Percentiles rank a stretch among this genome's conserved stretches.
These are phyloP conservation scores for Tetramorium parvispinum DNA, from an alignment of 1,140 invertebrate genomes.

Conservation along the genomic window DNA sequence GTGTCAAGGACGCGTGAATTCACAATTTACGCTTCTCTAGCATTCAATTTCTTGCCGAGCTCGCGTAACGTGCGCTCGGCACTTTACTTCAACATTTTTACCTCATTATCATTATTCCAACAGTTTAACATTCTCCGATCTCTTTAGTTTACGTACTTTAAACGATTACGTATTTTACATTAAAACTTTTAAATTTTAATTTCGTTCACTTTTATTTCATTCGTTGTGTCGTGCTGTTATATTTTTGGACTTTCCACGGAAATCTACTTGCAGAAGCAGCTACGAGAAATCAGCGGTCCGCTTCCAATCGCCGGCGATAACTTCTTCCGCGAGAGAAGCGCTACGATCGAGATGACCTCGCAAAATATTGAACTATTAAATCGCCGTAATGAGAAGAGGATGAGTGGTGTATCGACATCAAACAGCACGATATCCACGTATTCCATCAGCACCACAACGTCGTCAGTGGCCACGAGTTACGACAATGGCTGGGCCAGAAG, in stretches of 20 bases:
- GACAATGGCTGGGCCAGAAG: conserved; percentile 66
- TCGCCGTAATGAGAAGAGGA: conserved; percentile 80
- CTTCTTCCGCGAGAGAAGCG: conserved; percentile 81
- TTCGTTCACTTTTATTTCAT: not conserved
- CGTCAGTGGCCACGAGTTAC: conserved; percentile 51
- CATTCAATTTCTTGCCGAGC: conserved; percentile 21
- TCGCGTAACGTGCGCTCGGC: not conserved
- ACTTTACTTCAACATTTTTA: not conserved
- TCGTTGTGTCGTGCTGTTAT: not conserved
- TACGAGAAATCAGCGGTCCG: conserved; percentile 52
- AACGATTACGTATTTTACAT: not conserved
- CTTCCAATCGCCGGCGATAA: conserved; percentile 71
- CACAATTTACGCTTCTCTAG: conserved; percentile 5
- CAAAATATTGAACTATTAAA: conserved; percentile 84
- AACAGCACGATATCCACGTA: conserved; percentile 38
- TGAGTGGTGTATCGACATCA: conserved; percentile 52
- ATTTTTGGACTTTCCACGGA: not conserved
- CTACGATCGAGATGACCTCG: conserved; percentile 85
- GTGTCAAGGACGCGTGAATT: conserved; percentile 33
- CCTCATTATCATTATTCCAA: not conserved
- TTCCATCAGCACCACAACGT: conserved; percentile 56
- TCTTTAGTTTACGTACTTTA: not conserved
- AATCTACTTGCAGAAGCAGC: conserved; percentile 63
- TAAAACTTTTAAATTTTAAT: not conserved
- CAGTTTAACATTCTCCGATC: not conserved